Evolutionary conservation across 2,888 invertebrate genomes (phyloP).

Genomic region (Corbicula japonica): DNA sequence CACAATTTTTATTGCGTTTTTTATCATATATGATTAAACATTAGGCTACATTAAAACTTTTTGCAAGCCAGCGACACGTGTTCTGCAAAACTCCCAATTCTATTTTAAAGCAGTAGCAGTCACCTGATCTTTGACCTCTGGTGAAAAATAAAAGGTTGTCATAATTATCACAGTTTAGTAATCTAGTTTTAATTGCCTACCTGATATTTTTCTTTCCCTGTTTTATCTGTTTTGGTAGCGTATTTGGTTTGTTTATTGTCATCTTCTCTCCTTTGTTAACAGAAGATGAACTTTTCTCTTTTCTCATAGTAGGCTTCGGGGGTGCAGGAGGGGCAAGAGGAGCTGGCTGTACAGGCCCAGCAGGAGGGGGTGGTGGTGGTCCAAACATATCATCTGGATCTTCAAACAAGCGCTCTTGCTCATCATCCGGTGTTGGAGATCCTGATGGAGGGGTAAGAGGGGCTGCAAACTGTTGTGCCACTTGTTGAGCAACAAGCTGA

Average conservation of each 20-base stretch:
- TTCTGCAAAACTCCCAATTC: too few relatives aligned
- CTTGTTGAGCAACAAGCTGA: constrained; percentile 98
- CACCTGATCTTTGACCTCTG: too few relatives aligned
- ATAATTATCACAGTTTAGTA: too few relatives aligned
- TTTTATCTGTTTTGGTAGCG: constrained; percentile 33
- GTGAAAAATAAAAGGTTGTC: too few relatives aligned
- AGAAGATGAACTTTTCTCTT: constrained; percentile 33
- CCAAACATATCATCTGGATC: constrained; percentile 85
- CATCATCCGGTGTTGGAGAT: constrained; percentile 48
- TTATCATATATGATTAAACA: too few relatives aligned
- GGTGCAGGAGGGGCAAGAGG: too few relatives aligned
- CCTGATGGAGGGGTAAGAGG: constrained; percentile 75
- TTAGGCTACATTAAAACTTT: too few relatives aligned
- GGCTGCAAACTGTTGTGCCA: constrained; percentile 90
- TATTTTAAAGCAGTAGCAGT: too few relatives aligned
- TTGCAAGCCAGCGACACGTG: too few relatives aligned
- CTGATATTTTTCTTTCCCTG: constrained; percentile 39
- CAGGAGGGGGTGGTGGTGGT: constrained; percentile 53
- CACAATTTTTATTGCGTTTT: too few relatives aligned
- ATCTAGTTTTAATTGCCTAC: too few relatives aligned
- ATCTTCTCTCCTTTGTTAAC: constrained; percentile 37
- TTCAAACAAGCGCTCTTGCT: constrained; percentile 2
- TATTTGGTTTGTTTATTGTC: constrained; percentile 41
- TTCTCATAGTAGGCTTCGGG: constrained; percentile 34
- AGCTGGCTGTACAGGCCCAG: too few relatives aligned